Base-by-base conservation (phyloP, 1,140 invertebrate genomes). In the Brachionus angularis region DNA sequence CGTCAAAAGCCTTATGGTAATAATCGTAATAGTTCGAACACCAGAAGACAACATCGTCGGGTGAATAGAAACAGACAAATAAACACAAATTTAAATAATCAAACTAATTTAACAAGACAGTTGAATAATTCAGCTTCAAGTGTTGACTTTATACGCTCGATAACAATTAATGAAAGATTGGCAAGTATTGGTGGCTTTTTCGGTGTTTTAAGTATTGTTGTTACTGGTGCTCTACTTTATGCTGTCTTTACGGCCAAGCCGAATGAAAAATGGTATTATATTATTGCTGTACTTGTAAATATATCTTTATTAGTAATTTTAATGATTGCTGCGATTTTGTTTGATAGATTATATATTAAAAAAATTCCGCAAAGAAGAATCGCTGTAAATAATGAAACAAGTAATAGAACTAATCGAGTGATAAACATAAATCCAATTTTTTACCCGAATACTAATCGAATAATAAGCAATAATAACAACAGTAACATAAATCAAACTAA, bases 301-400 rank as follows among this genome's bases (percentile, higher is more conserved):
- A 58, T 58, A 39, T 58, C 53, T 39, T 39, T 58, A 39, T 18
- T 58, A 58, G 53, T 58, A 31, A 39, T 58, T 39, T 58, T 58
- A 23, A 58, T 58, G 53, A 33, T 58, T 29, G 53, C 53, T n/a
- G 53, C 53, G 1, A 58, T 58, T n/a, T n/a, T 58, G 21, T 58
- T 58, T 16, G 53, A 58, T 39, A 16, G 53, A 7, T 58, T 58
- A 5, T 58, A 58, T n/a, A 39, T 58, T 23, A 58, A 58, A 58
- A 58, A 58, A 58, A 23, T 39, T 27, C 14, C 53, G 7, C 36
- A 39, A 14, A 5, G 33, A 36, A 36, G 33, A 27, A n/a, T n/a
- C n/a, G n/a, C n/a, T n/a, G n/a, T 34, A 58, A 23, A 33, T 23
- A 12, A 39, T 10, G n/a, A n/a, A 18, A 16, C 33, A 23, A 12